Evolutionary conservation across 2,113 vertebrate species (phyloP), one percentile per base, ranked within the genome.

Genomic region (Corythaixoides concolor): DNA sequence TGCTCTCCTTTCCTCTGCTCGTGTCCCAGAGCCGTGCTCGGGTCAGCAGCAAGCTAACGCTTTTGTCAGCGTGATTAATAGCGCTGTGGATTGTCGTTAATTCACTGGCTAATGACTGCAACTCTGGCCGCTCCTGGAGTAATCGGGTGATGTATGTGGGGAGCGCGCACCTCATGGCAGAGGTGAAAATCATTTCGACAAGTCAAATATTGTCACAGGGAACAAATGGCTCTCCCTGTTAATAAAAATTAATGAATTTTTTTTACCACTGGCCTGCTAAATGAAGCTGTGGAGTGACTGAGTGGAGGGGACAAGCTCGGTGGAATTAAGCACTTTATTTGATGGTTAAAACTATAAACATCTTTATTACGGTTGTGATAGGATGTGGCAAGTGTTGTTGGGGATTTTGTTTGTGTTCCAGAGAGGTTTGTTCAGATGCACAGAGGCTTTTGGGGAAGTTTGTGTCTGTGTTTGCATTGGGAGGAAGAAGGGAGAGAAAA

Each of bases 1-100:
- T 66, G 83, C 69, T 87, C 97, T 92, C 95, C 89, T 92, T 73
- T 86, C 95, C 95, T 47, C 92, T 24, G 92, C 96, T 89, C 14
- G 82, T 95, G 97, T 98, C 98, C 98, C 97, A 96, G 96, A 98
- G 98, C 98, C 94, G 93, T 94, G 96, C 98, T 98, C 96, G 98
- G 98, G 98, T 99, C 98, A 98, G 98, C 95, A 89, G 98, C 96
- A 67, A 98, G 98, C 99, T 98, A 98, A 98, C 97, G 98, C 99
- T 98, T 99, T 99, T 99, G 99, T 99, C 99, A 99, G 98, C 94
- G 99, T 99, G 99, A 99, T 99, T 99, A 99, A 99, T 99, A 99
- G 99, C 98, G 95, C 92, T 97, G 98, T 98, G 98, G 98, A 98
- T 98, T 98, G 98, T 98, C 98, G 99, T 99, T 99, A 99, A 99